Conservation (phyloP, 2,888 invertebrate species). For the Baronia brevicornis region DNA sequence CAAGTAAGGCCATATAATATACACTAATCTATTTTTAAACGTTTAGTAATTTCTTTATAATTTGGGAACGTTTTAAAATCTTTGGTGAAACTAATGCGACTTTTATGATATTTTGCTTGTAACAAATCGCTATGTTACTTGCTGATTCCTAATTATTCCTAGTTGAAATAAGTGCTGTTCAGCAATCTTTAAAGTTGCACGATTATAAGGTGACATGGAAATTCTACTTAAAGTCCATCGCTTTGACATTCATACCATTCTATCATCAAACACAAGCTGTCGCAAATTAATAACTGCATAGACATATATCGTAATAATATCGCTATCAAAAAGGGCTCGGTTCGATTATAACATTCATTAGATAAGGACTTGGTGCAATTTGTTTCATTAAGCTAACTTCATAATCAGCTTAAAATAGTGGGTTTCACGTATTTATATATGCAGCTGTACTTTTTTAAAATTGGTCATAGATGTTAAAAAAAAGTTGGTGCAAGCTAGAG, state of each 20-base stretch:
- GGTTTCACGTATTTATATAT: slow-evolving; percentile 32
- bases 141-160: slow-evolving; percentile 44
- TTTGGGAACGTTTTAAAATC: slow-evolving; percentile 67
- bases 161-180: slow-evolving; percentile 35
- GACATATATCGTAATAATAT: slow-evolving; percentile 60
- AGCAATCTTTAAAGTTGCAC: slow-evolving; percentile 63
- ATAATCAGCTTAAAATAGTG: slow-evolving; percentile 55
- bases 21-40: slow-evolving; percentile 76
- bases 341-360: slow-evolving; percentile 50
- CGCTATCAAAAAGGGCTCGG: slow-evolving; percentile 71
- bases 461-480: slow-evolving; percentile 49
- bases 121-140: slow-evolving; percentile 56
- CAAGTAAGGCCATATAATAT: slow-evolving; percentile 76
- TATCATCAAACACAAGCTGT: slow-evolving; percentile 64
- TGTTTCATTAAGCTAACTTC: slow-evolving; percentile 58
- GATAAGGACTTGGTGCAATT: slow-evolving; percentile 61
- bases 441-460: slow-evolving; percentile 39
- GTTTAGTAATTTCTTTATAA: slow-evolving; percentile 73
- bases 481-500: slow-evolving; percentile 70
- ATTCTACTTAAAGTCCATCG: slow-evolving; percentile 74
- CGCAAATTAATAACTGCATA: slow-evolving; percentile 64
- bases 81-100: slow-evolving; percentile 69
- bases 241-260: slow-evolving; percentile 74
- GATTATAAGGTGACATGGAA: slow-evolving; percentile 73
- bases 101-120: slow-evolving; percentile 63